These are phyloP conservation scores for Hydrotaea cyrtoneurina DNA, from an alignment of 2,888 invertebrate genomes.

Conservation along the genomic window DNA sequence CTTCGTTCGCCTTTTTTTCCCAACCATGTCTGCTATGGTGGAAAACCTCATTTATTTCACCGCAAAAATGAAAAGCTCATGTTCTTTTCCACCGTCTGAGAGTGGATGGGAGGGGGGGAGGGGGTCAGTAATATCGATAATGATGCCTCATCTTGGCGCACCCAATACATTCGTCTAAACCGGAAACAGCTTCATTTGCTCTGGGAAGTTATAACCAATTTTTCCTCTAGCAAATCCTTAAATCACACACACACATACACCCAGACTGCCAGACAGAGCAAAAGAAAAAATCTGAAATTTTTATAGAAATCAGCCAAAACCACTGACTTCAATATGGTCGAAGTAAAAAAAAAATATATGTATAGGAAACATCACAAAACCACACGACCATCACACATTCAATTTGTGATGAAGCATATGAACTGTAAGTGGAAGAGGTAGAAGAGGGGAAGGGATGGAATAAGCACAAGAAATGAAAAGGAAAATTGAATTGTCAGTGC, in stretches of 20 bases:
- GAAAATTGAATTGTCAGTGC: conserved; percentile 64
- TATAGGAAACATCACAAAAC: conserved; percentile 40
- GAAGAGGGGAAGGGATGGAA: not conserved
- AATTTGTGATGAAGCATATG: conserved; percentile 46
- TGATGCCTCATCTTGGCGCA: conserved; percentile 13
- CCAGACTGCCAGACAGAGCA: conserved; percentile 1
- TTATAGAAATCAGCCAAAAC: conserved; percentile 19
- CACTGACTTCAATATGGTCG: conserved; percentile 29
- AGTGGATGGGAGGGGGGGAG: too few species aligned
- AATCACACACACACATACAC: not conserved
- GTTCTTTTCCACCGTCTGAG: not conserved
- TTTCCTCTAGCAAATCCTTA: conserved; percentile 14
- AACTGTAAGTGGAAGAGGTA: conserved; percentile 31
- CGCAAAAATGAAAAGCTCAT: conserved; percentile 47
- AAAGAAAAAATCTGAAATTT: conserved; percentile 43
- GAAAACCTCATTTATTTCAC: conserved; percentile 49
- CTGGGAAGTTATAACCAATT: conserved; percentile 39
- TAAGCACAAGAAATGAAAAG: conserved; percentile 1
- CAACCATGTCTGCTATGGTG: conserved; percentile 9
- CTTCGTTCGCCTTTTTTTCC: not conserved
- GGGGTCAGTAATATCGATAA: conserved; percentile 55
- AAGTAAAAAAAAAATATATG: not conserved
- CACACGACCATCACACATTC: conserved; percentile 56
- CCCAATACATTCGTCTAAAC: conserved; percentile 31
- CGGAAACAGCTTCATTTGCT: conserved; percentile 65